These are phyloP conservation scores for Periparus ater DNA, from an alignment of 2,797 vertebrate species.

Conservation along the genomic window DNA sequence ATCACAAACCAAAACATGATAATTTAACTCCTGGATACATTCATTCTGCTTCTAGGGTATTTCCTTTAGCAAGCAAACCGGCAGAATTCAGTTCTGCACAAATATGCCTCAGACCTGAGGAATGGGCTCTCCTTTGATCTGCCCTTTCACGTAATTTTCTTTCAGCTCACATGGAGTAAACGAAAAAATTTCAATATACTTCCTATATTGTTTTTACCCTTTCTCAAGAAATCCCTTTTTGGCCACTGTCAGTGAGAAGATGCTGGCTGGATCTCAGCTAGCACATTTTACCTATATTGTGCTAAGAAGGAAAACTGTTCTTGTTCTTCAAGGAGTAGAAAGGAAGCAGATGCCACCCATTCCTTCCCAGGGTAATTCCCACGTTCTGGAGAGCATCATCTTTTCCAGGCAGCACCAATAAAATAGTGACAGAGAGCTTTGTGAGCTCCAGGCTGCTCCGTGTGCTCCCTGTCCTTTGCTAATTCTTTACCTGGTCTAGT, in stretches of 20 bases:
- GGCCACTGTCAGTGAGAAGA: not conserved
- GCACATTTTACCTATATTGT: not conserved
- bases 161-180: not conserved
- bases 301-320: not conserved
- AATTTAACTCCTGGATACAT: not conserved
- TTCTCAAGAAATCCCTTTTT: not conserved
- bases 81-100: not conserved
- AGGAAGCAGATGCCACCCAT: not conserved
- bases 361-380: not conserved
- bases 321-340: not conserved
- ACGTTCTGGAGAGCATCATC: not conserved
- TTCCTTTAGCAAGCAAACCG: not conserved
- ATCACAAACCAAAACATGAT: not conserved
- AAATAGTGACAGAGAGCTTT: not conserved
- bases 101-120: not conserved
- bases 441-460: not conserved
- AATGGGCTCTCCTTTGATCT: not conserved
- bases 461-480: not conserved
- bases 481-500: conserved; percentile 14
- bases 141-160: not conserved
- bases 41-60: not conserved
- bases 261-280: not conserved
- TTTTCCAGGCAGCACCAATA: not conserved
- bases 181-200: not conserved
- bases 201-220: not conserved